Base-by-base conservation (phyloP, 2,797 vertebrate species). In the Malacoraja senta region DNA sequence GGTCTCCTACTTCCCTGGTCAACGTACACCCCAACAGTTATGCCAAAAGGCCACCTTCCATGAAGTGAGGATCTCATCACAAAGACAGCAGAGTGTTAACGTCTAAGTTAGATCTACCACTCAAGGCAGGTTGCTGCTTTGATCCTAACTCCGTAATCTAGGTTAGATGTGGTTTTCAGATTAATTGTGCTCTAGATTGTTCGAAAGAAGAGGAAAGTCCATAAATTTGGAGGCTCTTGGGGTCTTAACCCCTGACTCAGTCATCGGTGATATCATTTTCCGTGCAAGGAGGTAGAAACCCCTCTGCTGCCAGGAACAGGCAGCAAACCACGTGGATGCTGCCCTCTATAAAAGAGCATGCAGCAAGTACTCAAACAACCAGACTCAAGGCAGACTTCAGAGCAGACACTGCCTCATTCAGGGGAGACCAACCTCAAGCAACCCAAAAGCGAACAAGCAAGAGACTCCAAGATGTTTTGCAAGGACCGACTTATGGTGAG, bases 111-210 rank as follows among this genome's bases (percentile, higher is more conserved):
- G 12, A 32, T 58, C 13, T 65, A 86, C 58, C 0, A 1, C 13
- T 2, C 8, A 17, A 65, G 21, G 21, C 63, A 68, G 61, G 53
- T 8, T 17, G 61, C 61, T 17, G 61, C 29, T 19, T 61, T 17
- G 61, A 65, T 88, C 71, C 90, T 29, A 38, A 2, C 35, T n/a
- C 3, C 24, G 35, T 74, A 29, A 91, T 58, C 1, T 92, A 92
- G 90, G 90, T 92, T 92, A 92, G 90, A 72, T 92, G 90, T 92
- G 90, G 90, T 92, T 92, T 74, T 12, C 44, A 53, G 38, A 76
- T 76, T 26, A 74, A n/a, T 74, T 88, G 1, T 63, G 58, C 83
- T 86, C 6, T 32, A 86, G 63, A 65, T 86, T 61, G 63, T 88
- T 88, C 68, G 84, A 88, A 84, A 84, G 81, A 83, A 2, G 83